Evolutionary conservation across 2,888 invertebrate species (phyloP).

Genomic region (Argynnis bischoffii): DNA sequence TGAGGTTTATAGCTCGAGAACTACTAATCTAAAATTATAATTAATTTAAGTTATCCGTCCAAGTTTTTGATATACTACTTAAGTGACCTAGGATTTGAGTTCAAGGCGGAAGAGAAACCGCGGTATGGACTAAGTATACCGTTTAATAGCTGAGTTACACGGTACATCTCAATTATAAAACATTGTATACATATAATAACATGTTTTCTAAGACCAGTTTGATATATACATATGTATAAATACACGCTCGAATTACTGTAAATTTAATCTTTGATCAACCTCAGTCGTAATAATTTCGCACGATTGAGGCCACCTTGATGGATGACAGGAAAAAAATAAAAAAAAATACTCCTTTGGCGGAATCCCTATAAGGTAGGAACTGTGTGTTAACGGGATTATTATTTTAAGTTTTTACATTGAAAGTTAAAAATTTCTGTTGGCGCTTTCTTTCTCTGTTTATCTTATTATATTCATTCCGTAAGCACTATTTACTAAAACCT

Average conservation of each 20-base stretch:
- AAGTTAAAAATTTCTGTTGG: no score
- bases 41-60: background rate
- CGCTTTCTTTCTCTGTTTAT: no score
- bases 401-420: background rate
- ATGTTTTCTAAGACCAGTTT: no score
- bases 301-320: conserved; percentile 17
- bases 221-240: background rate
- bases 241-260: background rate
- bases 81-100: background rate
- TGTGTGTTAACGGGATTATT: background rate
- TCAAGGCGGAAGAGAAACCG: no score
- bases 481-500: no score
- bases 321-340: conserved; percentile 3
- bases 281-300: background rate
- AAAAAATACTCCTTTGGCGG: conserved; percentile 1
- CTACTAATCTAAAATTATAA: background rate
- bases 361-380: conserved; percentile 4
- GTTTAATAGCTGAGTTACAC: no score
- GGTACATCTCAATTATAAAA: no score
- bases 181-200: no score
- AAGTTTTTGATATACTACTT: background rate
- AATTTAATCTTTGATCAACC: background rate
- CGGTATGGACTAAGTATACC: no score
- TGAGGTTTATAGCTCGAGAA: no score
- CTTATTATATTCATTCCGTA: no score